A percentile compares a stretch with the other conserved stretches of the same genome.
Evolutionary conservation across 2,797 vertebrate species (phyloP).

Genomic region (Acipenser oxyrinchus): DNA sequence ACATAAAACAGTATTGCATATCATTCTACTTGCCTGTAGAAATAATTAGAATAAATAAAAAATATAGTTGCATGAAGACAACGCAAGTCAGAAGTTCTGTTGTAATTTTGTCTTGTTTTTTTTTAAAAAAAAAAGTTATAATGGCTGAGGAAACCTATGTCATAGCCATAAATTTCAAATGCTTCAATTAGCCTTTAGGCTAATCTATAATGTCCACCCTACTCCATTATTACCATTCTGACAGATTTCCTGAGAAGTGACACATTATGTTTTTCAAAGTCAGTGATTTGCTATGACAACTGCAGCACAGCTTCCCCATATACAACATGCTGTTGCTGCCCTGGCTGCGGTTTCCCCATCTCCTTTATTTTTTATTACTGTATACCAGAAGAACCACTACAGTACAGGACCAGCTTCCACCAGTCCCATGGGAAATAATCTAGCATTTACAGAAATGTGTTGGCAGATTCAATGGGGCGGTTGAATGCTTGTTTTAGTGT

Average conservation of each 20-base stretch:
- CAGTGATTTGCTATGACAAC: slow-evolving; percentile 29
- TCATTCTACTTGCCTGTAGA: no score
- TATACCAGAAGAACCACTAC: neutral
- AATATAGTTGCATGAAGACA: no score
- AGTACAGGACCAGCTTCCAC: neutral
- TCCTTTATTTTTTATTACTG: slow-evolving; percentile 5
- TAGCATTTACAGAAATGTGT: slow-evolving; percentile 7
- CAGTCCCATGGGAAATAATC: neutral
- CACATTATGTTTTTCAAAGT: neutral
- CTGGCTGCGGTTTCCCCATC: neutral
- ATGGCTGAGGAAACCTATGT: no score
- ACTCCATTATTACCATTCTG: neutral
- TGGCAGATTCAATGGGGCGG: neutral
- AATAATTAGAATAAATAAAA: no score
- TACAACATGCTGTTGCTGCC: slow-evolving; percentile 25
- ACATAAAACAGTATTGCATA: no score
- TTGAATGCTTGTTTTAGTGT: neutral
- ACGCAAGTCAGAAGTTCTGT: no score
- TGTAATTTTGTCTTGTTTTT: no score
- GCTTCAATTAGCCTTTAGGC: no score
- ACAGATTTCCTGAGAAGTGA: neutral
- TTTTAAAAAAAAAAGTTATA: no score
- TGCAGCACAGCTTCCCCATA: slow-evolving; percentile 24
- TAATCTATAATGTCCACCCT: no score
- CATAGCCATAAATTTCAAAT: no score